Evolutionary conservation across 2,888 invertebrate species (phyloP).

Genomic region (Apotomis turbidana): DNA sequence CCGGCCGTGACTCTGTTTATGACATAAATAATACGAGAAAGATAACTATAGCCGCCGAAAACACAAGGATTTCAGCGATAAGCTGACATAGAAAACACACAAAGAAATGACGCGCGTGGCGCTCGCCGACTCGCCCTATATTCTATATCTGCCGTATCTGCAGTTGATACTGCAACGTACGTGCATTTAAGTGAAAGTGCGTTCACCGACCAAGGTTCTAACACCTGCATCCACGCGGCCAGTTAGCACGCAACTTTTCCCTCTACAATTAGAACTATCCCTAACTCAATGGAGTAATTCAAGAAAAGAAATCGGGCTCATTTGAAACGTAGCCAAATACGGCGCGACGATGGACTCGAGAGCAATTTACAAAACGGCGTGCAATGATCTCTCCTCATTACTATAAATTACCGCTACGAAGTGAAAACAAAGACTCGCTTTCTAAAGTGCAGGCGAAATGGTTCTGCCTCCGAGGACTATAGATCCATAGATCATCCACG

Average conservation of each 20-base stretch:
- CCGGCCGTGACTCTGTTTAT: constrained; percentile 80
- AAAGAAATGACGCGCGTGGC: constrained; percentile 44
- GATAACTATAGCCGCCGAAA: constrained; percentile 60
- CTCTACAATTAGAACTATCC: constrained; percentile 38
- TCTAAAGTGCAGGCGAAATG: constrained; percentile 74
- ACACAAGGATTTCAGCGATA: constrained; percentile 75
- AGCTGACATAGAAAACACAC: constrained; percentile 64
- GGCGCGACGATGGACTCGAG: constrained; percentile 56
- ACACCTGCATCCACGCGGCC: constrained; percentile 53
- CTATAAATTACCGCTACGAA: constrained; percentile 70
- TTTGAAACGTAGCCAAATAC: constrained; percentile 65
- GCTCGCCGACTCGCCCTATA: constrained; percentile 51
- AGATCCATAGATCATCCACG: constrained; percentile 66
- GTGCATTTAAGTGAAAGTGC: constrained; percentile 69
- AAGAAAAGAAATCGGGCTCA: constrained; percentile 56
- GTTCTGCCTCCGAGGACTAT: constrained; percentile 55
- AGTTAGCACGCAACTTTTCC: constrained; percentile 29
- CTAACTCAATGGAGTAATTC: constrained; percentile 45
- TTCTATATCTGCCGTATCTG: constrained; percentile 50
- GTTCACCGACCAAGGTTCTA: constrained; percentile 65
- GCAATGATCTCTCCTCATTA: constrained; percentile 76
- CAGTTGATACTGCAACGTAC: constrained; percentile 46
- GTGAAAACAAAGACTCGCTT: constrained; percentile 81
- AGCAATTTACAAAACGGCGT: constrained; percentile 70
- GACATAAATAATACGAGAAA: constrained; percentile 52